Evolutionary conservation across 2,888 invertebrate species (phyloP).

Genomic region (Lobophora halterata): DNA sequence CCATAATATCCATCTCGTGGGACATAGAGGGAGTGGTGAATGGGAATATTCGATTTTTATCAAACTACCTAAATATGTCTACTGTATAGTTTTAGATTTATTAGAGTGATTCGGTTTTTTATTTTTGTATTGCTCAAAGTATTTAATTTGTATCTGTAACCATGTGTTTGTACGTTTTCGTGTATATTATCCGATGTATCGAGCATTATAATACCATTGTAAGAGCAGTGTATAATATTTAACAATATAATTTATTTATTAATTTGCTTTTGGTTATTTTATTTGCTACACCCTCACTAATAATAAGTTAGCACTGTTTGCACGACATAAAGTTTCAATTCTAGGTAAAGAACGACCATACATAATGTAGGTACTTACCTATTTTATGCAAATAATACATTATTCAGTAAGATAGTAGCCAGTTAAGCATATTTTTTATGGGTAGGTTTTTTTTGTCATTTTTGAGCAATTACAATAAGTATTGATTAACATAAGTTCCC

Average conservation of each 20-base stretch:
- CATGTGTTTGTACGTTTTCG: slow-evolving; percentile 69
- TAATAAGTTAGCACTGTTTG: too few relatives aligned
- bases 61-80: slow-evolving; percentile 32
- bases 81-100: slow-evolving; percentile 54
- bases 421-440: too few relatives aligned
- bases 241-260: slow-evolving; percentile 81
- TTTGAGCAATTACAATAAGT: too few relatives aligned
- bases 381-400: too few relatives aligned
- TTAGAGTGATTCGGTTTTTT: slow-evolving; percentile 73
- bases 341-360: too few relatives aligned
- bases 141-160: slow-evolving; percentile 63
- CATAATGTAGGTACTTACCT: too few relatives aligned
- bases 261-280: slow-evolving; percentile 66
- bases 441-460: too few relatives aligned
- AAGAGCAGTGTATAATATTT: slow-evolving; percentile 78
- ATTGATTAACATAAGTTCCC: too few relatives aligned
- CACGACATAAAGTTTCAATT: too few relatives aligned
- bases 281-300: slow-evolving; percentile 25
- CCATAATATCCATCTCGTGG: not conserved
- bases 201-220: slow-evolving; percentile 68
- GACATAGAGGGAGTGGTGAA: too few relatives aligned
- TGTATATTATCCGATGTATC: slow-evolving; percentile 73
- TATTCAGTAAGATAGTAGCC: too few relatives aligned
- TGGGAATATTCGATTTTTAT: slow-evolving; percentile 9
- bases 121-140: slow-evolving; percentile 79